phyloP scores from a whole-genome alignment of 1,140 invertebrate species.

The Apocrypta bakeri region DNA sequence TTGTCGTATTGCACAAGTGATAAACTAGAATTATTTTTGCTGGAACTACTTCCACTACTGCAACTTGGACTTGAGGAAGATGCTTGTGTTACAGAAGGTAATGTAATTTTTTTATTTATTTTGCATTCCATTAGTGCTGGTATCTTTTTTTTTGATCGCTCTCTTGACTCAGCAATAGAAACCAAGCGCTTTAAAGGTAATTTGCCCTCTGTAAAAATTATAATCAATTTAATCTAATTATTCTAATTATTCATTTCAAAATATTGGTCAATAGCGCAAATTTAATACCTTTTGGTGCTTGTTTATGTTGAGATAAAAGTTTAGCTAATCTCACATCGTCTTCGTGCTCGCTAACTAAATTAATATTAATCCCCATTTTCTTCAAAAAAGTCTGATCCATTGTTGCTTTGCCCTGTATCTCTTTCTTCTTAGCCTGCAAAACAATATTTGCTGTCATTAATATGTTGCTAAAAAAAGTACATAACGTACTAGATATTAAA shows the following conservation, averaged over 20 bases:
- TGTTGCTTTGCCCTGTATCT: constrained; percentile 80
- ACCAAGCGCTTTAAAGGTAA: constrained; percentile 63
- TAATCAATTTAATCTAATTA: constrained; percentile 26
- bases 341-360: constrained; percentile 84
- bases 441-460: constrained; percentile 21
- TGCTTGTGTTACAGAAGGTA: constrained; percentile 52
- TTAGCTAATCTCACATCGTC: constrained; percentile 88
- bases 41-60: constrained; percentile 28
- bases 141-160: constrained; percentile 55
- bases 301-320: constrained; percentile 73
- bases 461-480: not conserved
- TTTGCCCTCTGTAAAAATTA: constrained; percentile 56
- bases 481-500: not conserved
- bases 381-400: constrained; percentile 83
- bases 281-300: constrained; percentile 28
- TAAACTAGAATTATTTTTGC: constrained; percentile 34
- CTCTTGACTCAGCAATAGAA: constrained; percentile 60
- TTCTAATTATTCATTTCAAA: not conserved
- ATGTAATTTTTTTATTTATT: constrained; percentile 43
- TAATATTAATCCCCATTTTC: constrained; percentile 86
- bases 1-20: constrained; percentile 70
- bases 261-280: not conserved
- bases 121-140: constrained; percentile 26
- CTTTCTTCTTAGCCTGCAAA: constrained; percentile 82
- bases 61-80: not conserved